Percentiles rank a stretch among this genome's conserved stretches.
Evolutionary conservation across 2,797 vertebrate genomes (phyloP).

Genomic region (Chloroceryle inda): DNA sequence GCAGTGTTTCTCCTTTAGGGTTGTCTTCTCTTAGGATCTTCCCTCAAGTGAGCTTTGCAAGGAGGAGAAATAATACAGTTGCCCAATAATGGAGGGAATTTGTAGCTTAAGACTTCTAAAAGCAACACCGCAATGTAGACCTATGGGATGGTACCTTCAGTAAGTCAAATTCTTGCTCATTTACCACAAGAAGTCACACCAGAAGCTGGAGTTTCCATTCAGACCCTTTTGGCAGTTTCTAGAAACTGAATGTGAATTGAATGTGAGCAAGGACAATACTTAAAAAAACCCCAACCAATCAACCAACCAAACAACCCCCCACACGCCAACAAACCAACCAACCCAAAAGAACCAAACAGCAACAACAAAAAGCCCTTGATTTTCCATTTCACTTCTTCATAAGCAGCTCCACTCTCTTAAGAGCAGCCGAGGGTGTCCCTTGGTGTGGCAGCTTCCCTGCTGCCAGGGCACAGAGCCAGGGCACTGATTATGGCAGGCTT

Average conservation of each 20-base stretch:
- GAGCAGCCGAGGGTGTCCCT: neutral
- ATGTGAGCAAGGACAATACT: neutral
- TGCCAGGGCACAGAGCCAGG: neutral
- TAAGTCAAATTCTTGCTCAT: neutral
- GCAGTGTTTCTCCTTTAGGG: neutral
- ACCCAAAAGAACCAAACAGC: too few relatives aligned
- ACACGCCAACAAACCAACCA: neutral
- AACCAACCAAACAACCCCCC: too few relatives aligned
- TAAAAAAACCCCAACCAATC: neutral
- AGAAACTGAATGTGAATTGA: neutral
- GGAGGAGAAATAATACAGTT: neutral
- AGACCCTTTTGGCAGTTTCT: neutral
- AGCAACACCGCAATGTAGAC: neutral
- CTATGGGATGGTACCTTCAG: fast-evolving
- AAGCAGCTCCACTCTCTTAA: neutral
- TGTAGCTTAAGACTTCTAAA: neutral
- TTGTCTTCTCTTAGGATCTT: neutral
- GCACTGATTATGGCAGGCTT: fast-evolving
- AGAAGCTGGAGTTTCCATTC: neutral
- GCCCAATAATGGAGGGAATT: neutral
- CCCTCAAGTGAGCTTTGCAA: neutral
- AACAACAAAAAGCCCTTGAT: neutral
- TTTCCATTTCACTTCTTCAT: neutral
- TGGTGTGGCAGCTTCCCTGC: fast-evolving
- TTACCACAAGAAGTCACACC: neutral